phyloP scores from a whole-genome alignment of 2,888 invertebrate genomes.

The Meiosimyza platycephala region DNA sequence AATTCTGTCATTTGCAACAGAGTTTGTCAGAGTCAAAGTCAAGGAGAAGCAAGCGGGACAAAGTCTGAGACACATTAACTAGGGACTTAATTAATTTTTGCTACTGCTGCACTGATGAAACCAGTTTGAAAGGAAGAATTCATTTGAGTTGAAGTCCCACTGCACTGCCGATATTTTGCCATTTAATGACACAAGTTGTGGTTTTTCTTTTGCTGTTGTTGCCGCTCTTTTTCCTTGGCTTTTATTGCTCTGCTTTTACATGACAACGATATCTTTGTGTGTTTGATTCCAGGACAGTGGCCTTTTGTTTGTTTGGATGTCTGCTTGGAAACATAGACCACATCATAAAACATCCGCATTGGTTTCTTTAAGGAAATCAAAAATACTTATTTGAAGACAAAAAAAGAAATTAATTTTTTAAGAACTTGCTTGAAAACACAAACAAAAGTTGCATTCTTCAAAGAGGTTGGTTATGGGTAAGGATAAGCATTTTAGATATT shows the following conservation, averaged over 20 bases:
- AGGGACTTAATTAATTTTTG: slow-evolving; percentile 13
- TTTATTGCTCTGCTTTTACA: neutral
- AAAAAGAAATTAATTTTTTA: too few relatives aligned
- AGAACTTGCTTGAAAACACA: too few relatives aligned
- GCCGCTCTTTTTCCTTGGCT: neutral
- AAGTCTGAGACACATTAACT: neutral
- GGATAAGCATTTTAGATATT: too few relatives aligned
- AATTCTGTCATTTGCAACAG: too few relatives aligned
- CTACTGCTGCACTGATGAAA: neutral
- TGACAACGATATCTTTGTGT: neutral
- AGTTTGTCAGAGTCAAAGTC: neutral
- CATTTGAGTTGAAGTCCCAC: neutral
- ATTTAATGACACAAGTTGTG: too few relatives aligned
- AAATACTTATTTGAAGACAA: neutral
- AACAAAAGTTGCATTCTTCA: too few relatives aligned
- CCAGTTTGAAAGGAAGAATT: neutral
- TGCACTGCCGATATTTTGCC: too few relatives aligned
- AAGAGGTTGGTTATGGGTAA: too few relatives aligned
- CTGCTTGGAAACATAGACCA: neutral
- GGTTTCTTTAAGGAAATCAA: neutral
- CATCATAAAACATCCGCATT: slow-evolving; percentile 3
- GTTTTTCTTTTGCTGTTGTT: too few relatives aligned
- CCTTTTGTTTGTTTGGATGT: neutral
- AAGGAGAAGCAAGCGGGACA: neutral
- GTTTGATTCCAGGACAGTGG: neutral